These are phyloP conservation scores for Lasioglossum vierecki DNA, from an alignment of 2,888 invertebrate genomes.

Conservation along the genomic window DNA sequence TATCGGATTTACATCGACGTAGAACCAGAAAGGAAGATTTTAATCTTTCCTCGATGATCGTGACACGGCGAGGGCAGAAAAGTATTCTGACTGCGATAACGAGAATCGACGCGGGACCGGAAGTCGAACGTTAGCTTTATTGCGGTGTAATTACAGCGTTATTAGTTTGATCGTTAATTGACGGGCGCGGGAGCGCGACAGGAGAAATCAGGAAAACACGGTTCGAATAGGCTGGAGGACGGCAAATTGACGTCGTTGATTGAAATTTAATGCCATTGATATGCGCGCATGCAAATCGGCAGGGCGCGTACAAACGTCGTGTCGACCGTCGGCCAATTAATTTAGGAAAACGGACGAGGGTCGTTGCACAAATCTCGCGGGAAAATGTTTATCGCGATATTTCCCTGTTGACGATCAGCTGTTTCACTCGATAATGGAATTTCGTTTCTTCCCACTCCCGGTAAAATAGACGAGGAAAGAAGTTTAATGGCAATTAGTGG, in stretches of 20 bases:
- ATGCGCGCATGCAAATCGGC: conserved; percentile 40
- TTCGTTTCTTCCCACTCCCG: not conserved
- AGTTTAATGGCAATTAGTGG: not conserved
- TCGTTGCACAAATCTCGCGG: not conserved
- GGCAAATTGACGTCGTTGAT: conserved; percentile 35
- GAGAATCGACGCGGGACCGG: not conserved
- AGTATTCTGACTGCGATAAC: not conserved
- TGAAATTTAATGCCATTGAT: conserved; percentile 51
- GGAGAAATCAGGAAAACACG: conserved; percentile 31
- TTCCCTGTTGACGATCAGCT: not conserved
- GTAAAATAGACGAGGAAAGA: not conserved
- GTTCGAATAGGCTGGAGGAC: conserved; percentile 9
- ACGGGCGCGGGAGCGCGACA: not conserved
- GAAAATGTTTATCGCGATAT: not conserved
- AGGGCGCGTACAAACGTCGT: conserved; percentile 10
- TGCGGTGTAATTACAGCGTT: conserved; percentile 31
- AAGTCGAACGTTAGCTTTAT: conserved; percentile 26
- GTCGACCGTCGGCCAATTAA: conserved; percentile 25
- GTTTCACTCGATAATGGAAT: not conserved
- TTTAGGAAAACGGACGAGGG: conserved; percentile 21
- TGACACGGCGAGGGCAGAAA: not conserved
- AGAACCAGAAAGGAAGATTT: not conserved
- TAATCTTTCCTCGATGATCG: not conserved
- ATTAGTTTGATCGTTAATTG: conserved; percentile 43
- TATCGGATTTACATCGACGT: conserved; percentile 1